These are phyloP conservation scores for Indri indri DNA, from an alignment of 2,113 vertebrate species.

Conservation along the genomic window DNA sequence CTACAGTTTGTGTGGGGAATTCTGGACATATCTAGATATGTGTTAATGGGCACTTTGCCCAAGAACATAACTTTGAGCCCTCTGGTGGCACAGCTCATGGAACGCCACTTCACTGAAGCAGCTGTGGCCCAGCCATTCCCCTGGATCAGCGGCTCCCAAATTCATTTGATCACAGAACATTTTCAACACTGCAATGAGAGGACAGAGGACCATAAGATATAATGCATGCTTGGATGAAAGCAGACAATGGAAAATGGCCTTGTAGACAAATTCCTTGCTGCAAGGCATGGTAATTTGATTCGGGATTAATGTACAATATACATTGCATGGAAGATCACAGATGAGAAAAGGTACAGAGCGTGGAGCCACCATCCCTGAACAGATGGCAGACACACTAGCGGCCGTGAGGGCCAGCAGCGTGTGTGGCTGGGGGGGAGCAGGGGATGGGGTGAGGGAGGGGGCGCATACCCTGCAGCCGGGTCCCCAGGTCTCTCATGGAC, in stretches of 20 bases:
- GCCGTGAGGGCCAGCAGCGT: rapidly evolving
- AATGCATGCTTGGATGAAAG: background rate
- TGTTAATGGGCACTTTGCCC: background rate
- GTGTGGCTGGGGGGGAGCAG: rapidly evolving
- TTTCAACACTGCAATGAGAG: background rate
- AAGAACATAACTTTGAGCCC: background rate
- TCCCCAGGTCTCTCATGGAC: background rate
- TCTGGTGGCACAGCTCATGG: rapidly evolving
- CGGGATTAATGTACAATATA: background rate
- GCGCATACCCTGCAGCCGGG: background rate
- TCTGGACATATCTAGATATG: background rate
- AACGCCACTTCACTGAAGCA: background rate
- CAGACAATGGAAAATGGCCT: constrained; percentile 32
- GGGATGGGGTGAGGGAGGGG: background rate
- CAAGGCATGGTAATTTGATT: background rate
- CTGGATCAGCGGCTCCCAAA: background rate
- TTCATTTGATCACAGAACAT: background rate
- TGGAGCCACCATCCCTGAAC: background rate
- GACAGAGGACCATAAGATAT: background rate
- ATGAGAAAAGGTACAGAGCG: background rate
- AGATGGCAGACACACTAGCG: rapidly evolving
- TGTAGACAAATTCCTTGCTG: background rate
- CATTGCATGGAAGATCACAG: background rate
- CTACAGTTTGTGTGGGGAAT: background rate
- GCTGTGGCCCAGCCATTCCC: background rate